A percentile compares a stretch with the other conserved stretches of the same genome.
phyloP scores from a whole-genome alignment of 30 jellyfish, hydroid and myxozoan species.

The Sanderia malayensis region DNA sequence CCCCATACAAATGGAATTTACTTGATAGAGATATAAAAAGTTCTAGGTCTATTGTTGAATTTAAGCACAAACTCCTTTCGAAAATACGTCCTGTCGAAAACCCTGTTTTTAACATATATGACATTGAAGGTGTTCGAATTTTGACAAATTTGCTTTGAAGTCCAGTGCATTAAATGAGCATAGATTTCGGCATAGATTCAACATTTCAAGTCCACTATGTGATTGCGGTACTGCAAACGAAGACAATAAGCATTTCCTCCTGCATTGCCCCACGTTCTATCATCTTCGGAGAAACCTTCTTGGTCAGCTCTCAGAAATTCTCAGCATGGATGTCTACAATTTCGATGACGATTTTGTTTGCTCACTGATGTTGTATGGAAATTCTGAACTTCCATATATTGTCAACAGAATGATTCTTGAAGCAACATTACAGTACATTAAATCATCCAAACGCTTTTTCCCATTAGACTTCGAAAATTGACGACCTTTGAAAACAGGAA shows the following conservation, averaged over 20 bases:
- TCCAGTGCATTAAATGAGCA: background rate
- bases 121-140: slow-evolving; percentile 19
- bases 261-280: slow-evolving; percentile 36
- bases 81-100: slow-evolving; percentile 33
- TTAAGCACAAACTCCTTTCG: slow-evolving; percentile 44
- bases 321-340: slow-evolving; percentile 26
- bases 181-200: background rate
- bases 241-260: slow-evolving; percentile 47
- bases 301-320: slow-evolving; percentile 43
- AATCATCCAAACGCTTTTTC: slow-evolving; percentile 5
- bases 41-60: slow-evolving; percentile 39
- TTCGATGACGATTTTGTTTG: slow-evolving; percentile 28
- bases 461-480: background rate
- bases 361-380: slow-evolving; percentile 41
- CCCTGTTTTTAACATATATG: slow-evolving; percentile 34
- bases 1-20: slow-evolving; percentile 35
- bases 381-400: slow-evolving; percentile 34
- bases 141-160: background rate
- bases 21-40: slow-evolving; percentile 20
- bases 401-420: slow-evolving; percentile 39
- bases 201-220: slow-evolving; percentile 20
- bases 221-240: slow-evolving; percentile 38
- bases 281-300: slow-evolving; percentile 27
- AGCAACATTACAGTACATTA: slow-evolving; percentile 20
- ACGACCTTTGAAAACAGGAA: background rate